phyloP scores from a whole-genome alignment of 2,888 invertebrate genomes.

The Loripinus fragilis region DNA sequence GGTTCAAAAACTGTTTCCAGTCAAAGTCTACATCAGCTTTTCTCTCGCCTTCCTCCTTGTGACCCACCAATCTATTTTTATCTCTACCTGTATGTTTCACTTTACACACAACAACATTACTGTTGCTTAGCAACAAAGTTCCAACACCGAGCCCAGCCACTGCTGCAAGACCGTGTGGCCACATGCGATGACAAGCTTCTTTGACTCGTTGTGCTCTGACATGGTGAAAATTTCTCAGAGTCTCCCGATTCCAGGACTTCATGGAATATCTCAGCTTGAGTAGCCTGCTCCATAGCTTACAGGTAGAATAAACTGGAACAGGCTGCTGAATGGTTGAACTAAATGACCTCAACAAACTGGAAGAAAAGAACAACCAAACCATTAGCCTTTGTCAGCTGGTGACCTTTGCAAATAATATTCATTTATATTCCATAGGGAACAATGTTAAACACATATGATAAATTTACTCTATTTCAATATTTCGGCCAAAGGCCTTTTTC shows the following conservation, averaged over 20 bases:
- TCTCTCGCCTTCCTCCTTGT: slow-evolving; percentile 26
- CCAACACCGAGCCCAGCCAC: background rate
- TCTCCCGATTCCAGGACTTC: background rate
- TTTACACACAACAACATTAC: background rate
- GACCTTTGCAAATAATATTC: too few species aligned
- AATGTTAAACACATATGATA: too few species aligned
- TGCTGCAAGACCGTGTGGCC: background rate
- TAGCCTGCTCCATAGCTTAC: background rate
- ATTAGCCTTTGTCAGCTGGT: too few species aligned
- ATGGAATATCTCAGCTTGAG: background rate
- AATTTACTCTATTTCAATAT: too few species aligned
- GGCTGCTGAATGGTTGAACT: background rate
- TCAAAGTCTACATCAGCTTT: slow-evolving; percentile 87
- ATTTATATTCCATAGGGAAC: too few species aligned
- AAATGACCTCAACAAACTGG: background rate
- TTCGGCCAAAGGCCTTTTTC: too few species aligned
- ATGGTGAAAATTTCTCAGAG: background rate
- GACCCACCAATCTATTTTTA: slow-evolving; percentile 28
- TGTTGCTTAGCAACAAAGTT: background rate
- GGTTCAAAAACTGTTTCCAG: slow-evolving; percentile 90
- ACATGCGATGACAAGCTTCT: background rate
- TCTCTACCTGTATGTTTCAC: background rate
- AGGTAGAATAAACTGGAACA: background rate
- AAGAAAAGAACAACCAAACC: background rate
- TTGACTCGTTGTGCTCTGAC: background rate